Evolutionary conservation across 2,113 vertebrate species (phyloP).

Genomic region (Etheostoma spectabile): DNA sequence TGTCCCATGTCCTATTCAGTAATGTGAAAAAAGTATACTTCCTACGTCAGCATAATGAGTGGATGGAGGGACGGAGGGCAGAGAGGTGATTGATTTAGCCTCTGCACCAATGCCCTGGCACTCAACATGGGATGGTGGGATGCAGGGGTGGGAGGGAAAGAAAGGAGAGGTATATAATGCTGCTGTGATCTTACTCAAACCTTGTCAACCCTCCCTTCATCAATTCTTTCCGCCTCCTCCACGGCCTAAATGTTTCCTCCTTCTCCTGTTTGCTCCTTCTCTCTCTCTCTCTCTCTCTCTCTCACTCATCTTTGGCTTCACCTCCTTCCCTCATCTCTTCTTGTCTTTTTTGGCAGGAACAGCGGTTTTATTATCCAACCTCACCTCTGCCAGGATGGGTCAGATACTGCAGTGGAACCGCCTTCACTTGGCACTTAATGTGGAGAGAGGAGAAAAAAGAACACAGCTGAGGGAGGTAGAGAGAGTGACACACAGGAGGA

Average conservation of each 20-base stretch:
- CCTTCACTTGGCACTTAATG: constrained; percentile 50
- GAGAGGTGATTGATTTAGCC: constrained; percentile 67
- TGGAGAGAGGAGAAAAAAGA: constrained; percentile 26
- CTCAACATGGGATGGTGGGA: constrained; percentile 33
- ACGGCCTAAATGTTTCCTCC: constrained; percentile 12
- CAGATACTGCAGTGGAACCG: constrained; percentile 68
- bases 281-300: not conserved
- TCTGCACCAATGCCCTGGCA: constrained; percentile 66
- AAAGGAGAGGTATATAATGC: constrained; percentile 7
- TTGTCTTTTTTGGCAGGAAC: constrained; percentile 67
- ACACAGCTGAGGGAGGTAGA: constrained; percentile 25
- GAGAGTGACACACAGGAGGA: constrained; percentile 26
- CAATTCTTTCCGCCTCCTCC: not conserved
- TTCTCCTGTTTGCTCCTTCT: constrained; percentile 9
- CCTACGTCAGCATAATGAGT: constrained; percentile 62
- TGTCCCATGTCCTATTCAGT: constrained; percentile 20
- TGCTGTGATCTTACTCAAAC: constrained; percentile 17
- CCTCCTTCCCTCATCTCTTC: constrained; percentile 49
- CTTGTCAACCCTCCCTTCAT: constrained; percentile 3
- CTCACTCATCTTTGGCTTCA: constrained; percentile 27
- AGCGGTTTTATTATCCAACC: constrained; percentile 59
- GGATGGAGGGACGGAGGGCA: constrained; percentile 33
- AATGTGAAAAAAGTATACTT: constrained; percentile 38
- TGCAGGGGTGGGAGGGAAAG: constrained; percentile 16
- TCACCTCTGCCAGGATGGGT: constrained; percentile 74